A percentile compares a stretch with the other conserved stretches of the same genome.
These are phyloP conservation scores for Urocyon cinereoargenteus DNA, from an alignment of 2,797 vertebrate species.

Conservation along the genomic window DNA sequence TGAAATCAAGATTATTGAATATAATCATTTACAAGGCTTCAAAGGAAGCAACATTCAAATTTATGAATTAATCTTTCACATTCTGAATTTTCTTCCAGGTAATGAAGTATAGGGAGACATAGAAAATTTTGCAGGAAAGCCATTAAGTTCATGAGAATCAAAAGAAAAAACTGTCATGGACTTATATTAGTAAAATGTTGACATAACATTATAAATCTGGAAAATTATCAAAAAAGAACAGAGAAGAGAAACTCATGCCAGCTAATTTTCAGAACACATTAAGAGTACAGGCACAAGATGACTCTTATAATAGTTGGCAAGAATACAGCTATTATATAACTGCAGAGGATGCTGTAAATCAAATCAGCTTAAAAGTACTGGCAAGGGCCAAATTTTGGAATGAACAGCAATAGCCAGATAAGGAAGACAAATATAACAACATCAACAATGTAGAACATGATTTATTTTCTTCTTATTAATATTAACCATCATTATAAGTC, in stretches of 20 bases:
- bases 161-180: neutral
- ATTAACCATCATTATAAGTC: neutral
- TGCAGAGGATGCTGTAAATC: neutral
- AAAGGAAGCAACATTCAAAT: neutral
- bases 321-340: neutral
- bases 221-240: slow-evolving; percentile 41
- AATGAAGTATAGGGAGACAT: neutral
- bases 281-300: neutral
- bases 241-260: neutral
- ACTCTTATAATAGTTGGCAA: neutral
- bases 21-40: neutral
- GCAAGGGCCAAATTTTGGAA: neutral
- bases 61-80: neutral
- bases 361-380: neutral
- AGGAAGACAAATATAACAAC: neutral
- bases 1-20: neutral
- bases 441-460: neutral
- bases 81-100: neutral
- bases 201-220: neutral
- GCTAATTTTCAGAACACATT: slow-evolving; percentile 62
- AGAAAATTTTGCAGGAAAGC: neutral
- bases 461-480: neutral
- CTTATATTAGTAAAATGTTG: neutral
- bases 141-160: neutral
- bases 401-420: neutral